Evolutionary conservation across 2,113 vertebrate species (phyloP), one percentile per base, ranked within the genome.

Genomic region (Paedocypris sp.): DNA sequence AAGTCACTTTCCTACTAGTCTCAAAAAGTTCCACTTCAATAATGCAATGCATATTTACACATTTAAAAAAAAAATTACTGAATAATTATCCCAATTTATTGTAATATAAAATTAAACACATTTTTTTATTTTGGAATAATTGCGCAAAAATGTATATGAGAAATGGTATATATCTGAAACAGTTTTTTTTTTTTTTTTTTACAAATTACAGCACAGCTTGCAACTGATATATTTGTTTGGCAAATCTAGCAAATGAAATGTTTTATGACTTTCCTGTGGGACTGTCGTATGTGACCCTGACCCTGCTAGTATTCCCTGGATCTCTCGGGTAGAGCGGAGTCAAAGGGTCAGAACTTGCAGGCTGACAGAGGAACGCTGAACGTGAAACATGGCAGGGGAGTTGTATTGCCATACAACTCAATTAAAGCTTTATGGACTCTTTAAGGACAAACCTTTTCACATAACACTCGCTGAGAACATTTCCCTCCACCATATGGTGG

Each of bases 391-490:
- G 71, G 87, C 79, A 84, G 85, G 87, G 87, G 87, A 87, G 87
- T 87, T 81, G 76, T 89, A 88, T 91, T 92, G 91, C 89, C 86
- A 90, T 86, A 86, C 86, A 86, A 87, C 83, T 85, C 88, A 87
- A 85, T 91, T 88, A 88, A 89, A 90, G 87, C 83, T 94, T 93
- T 93, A 92, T 90, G 85, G 89, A 91, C 88, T 90, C 58, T 83
- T 92, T 90, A 92, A 92, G 91, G 88, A 87, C 84, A 87, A 89
- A 89, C 86, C 87, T 90, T 91, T 93, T 91, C 90, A 84, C 86
- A 82, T 81, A 84, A 86, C 86, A 87, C 84, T 90, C 89, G 86
- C 83, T 87, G 91, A 88, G 83, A 59, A 66, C 25, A 62, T 66
- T 57, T 61, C 57, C 29, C 38, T 18, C 54, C 45, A 54, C 57